A percentile compares a stretch with the other conserved stretches of the same genome.
phyloP scores from a whole-genome alignment of 2,888 invertebrate genomes.

The Tetragnatha montana region DNA sequence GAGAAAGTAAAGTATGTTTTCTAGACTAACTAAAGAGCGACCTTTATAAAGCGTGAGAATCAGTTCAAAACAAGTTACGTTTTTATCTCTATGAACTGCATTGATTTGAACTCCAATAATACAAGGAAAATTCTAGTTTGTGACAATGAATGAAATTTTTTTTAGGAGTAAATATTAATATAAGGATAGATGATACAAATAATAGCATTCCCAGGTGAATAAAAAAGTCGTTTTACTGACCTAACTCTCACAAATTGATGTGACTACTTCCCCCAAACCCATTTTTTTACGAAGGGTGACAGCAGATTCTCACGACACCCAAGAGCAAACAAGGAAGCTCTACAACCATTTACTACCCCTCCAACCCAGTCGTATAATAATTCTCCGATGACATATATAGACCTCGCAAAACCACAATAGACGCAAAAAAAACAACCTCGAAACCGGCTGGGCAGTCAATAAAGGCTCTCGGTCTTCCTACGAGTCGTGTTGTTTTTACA shows the following conservation, averaged over 20 bases:
- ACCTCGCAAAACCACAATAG: background rate
- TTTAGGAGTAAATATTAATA: too few relatives aligned
- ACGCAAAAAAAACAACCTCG: background rate
- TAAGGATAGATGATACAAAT: too few relatives aligned
- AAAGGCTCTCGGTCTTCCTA: background rate
- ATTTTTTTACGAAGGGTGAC: background rate
- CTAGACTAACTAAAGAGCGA: too few relatives aligned
- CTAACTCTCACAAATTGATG: background rate
- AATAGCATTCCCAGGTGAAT: too few relatives aligned
- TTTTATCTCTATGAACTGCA: too few relatives aligned
- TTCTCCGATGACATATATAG: background rate
- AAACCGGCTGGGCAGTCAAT: background rate
- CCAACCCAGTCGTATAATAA: background rate
- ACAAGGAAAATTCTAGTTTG: too few relatives aligned
- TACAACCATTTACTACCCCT: background rate
- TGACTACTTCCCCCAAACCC: background rate
- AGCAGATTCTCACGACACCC: background rate
- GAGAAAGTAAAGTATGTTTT: too few relatives aligned
- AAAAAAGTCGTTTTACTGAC: too few relatives aligned
- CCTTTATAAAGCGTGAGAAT: too few relatives aligned
- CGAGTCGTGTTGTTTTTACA: background rate
- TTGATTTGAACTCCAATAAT: too few relatives aligned
- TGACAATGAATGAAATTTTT: too few relatives aligned
- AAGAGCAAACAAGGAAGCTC: background rate
- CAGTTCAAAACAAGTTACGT: too few relatives aligned